Evolutionary conservation across 1,140 invertebrate species (phyloP), one percentile per base, ranked within the genome.

Genomic region (Stegodyphus dumicola): DNA sequence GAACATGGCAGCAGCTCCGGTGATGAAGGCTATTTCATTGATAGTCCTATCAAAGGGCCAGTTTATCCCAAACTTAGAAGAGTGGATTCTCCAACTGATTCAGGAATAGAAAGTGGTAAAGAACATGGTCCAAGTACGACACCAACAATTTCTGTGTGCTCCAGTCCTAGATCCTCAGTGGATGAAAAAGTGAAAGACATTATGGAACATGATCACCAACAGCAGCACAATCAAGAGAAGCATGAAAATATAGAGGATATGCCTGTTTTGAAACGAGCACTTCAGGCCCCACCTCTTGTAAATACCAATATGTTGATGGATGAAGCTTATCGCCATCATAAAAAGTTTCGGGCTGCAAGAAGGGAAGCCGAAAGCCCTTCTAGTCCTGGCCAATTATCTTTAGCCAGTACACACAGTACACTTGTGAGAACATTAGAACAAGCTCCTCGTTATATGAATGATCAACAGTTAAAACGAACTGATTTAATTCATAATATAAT

Each of bases 241-340:
- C 91, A 92, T 71, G 87, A 89, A 54, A 85, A 93, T 66, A 94
- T 95, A 13, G 96, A 97, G 90, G 96, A 97, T 88, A 98, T 97
- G 96, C 96, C 96, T 0, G 96, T 97, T 83, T 91, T 98, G 77
- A 97, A 97, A 89, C 93, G 96, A 49, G 96, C 97, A 0, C 92
- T 98, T 0, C 96, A 97, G 90, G 96, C 96, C 2, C 96, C 96
- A 1, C 96, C 96, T 0, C 91, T 97, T 2, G 77, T 89, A 49
- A 89, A 87, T 75, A 81, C 86, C 6, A 95, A 95, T 89, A 95
- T 95, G 1, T 90, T 97, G 64, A 97, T 97, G 96, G 96, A 97
- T 89, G 96, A 97, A 90, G 96, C 96, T 1, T 97, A 97, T 92
- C 96, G 97, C 89, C 96, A 96, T 69, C 96, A 98, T 92, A 98